A percentile compares a stretch with the other conserved stretches of the same genome.
Conservation (phyloP, 2,113 vertebrate genomes). For the Halichoerus grypus region DNA sequence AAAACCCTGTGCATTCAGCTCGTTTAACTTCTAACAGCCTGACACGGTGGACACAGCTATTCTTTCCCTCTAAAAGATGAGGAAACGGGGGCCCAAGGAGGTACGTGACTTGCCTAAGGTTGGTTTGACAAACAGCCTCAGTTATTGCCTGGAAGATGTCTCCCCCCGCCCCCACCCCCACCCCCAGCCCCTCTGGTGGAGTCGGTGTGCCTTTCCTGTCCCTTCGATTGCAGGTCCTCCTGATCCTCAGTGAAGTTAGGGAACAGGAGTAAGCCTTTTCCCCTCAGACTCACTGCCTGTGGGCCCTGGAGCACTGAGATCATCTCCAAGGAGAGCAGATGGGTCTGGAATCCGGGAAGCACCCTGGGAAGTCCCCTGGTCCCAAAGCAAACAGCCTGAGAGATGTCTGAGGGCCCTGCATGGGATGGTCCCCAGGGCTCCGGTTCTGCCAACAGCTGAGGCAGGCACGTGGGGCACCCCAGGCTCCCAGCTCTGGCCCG, state of each 20-base stretch:
- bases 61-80: neutral
- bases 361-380: neutral
- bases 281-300: neutral
- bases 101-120: neutral
- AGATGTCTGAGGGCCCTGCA: neutral
- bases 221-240: neutral
- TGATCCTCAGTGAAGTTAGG: neutral
- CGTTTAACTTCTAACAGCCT: neutral
- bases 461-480: neutral
- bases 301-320: neutral
- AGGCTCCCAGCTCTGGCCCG: neutral
- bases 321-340: neutral
- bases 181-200: neutral
- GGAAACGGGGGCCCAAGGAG: neutral
- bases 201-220: no score
- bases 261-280: neutral
- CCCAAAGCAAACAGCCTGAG: neutral
- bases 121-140: neutral
- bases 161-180: fast-evolving
- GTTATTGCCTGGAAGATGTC: neutral
- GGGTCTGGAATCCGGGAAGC: neutral
- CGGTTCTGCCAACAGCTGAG: neutral
- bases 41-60: fast-evolving
- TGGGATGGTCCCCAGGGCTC: neutral
- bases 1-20: neutral